These are phyloP conservation scores for Furcula furcula DNA, from an alignment of 2,888 invertebrate genomes.

Conservation along the genomic window DNA sequence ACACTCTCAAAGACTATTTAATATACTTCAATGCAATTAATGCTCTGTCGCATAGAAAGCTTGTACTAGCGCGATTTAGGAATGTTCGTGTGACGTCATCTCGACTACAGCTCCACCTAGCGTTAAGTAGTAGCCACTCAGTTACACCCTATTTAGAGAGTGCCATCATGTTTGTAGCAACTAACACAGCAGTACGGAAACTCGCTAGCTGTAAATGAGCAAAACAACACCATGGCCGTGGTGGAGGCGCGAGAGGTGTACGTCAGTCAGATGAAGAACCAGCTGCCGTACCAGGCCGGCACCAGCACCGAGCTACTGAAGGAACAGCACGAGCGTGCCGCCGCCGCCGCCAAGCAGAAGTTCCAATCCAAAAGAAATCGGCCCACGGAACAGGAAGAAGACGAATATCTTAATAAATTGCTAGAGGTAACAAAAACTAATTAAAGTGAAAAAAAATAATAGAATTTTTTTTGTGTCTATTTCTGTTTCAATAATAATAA, in stretches of 20 bases:
- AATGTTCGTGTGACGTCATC: too few relatives aligned
- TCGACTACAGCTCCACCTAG: too few relatives aligned
- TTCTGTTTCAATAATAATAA: too few relatives aligned
- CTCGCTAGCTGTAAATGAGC: slow-evolving; percentile 7
- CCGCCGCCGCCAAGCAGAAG: slow-evolving; percentile 3
- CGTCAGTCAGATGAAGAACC: slow-evolving; percentile 3
- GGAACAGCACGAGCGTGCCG: slow-evolving; percentile 1
- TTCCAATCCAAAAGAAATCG: slow-evolving; percentile 11
- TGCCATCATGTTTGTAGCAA: too few relatives aligned
- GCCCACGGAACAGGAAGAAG: not conserved
- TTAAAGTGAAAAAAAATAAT: too few relatives aligned
- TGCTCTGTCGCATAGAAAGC: too few relatives aligned
- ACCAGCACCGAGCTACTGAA: slow-evolving; percentile 4
- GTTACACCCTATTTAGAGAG: too few relatives aligned
- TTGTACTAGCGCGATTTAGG: too few relatives aligned
- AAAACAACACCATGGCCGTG: slow-evolving; percentile 9
- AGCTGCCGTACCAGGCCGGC: not conserved
- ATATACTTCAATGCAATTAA: too few relatives aligned
- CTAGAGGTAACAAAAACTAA: not conserved
- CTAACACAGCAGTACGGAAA: slow-evolving; percentile 5
- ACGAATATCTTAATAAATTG: slow-evolving; percentile 4
- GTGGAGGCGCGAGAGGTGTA: slow-evolving; percentile 10
- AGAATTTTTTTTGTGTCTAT: too few relatives aligned
- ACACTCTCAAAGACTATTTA: too few relatives aligned
- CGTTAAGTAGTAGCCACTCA: too few relatives aligned